Conservation (phyloP, 2,113 vertebrate species). For the Myrmecophaga tridactyla region DNA sequence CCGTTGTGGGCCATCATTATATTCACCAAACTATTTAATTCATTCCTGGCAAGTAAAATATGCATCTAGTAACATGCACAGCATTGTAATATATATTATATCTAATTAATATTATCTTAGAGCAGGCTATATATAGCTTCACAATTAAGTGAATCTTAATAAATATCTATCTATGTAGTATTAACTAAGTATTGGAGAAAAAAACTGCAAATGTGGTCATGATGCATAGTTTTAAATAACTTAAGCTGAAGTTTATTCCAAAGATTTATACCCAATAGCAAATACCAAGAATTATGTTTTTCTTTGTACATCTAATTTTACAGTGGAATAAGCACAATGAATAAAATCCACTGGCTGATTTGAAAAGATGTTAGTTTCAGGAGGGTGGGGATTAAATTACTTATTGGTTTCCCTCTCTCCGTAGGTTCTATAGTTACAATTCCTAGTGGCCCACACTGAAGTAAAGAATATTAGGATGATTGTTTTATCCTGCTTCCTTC, state of each 20-base stretch:
- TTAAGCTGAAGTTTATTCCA: slow-evolving; percentile 45
- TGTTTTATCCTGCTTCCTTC: not conserved
- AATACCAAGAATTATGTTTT: slow-evolving; percentile 61
- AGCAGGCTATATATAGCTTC: not conserved
- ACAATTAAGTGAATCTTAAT: slow-evolving; percentile 24
- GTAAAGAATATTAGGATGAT: not conserved
- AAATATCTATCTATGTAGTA: slow-evolving; percentile 4
- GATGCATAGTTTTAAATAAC: slow-evolving; percentile 52
- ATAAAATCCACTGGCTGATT: slow-evolving; percentile 51
- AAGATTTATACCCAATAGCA: slow-evolving; percentile 66
- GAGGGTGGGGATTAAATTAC: slow-evolving; percentile 46
- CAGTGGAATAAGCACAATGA: slow-evolving; percentile 67
- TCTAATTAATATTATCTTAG: not conserved
- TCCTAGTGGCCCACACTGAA: not conserved
- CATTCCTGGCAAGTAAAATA: not conserved
- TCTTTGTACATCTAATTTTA: slow-evolving; percentile 70
- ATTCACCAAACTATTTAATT: not conserved
- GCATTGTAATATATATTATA: not conserved
- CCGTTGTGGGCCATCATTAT: fast-evolving
- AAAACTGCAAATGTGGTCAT: slow-evolving; percentile 19
- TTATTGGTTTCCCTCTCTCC: slow-evolving; percentile 8
- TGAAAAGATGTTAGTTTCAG: slow-evolving; percentile 7
- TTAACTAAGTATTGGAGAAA: slow-evolving; percentile 22
- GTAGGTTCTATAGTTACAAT: slow-evolving; percentile 19
- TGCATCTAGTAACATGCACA: not conserved